Evolutionary conservation across 2,113 vertebrate species (phyloP).

Genomic region (Stegostoma tigrinum): DNA sequence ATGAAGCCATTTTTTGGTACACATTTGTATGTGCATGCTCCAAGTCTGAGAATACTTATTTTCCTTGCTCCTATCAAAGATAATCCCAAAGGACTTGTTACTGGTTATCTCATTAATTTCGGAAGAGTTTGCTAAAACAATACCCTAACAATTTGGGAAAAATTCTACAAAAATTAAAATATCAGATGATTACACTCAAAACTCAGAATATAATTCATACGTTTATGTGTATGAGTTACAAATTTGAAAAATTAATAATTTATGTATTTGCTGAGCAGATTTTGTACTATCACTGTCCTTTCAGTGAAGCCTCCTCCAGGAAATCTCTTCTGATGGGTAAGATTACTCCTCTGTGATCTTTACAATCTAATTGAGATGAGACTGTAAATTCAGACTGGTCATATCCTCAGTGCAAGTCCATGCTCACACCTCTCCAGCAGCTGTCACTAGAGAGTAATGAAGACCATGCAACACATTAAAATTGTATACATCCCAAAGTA

Average conservation of each 20-base stretch:
- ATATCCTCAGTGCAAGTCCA: not conserved
- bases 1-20: not conserved
- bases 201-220: not conserved
- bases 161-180: not conserved
- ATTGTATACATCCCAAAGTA: not conserved
- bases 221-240: not conserved
- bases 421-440: not conserved
- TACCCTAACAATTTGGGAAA: not conserved
- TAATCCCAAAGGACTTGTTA: too few species aligned
- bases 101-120: not conserved
- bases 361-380: not conserved
- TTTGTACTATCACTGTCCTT: not conserved
- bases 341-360: not conserved
- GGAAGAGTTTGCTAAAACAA: not conserved
- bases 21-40: not conserved
- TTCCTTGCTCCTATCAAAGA: not conserved
- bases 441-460: not conserved
- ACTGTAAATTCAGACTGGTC: not conserved
- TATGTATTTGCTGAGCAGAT: not conserved
- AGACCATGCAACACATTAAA: not conserved
- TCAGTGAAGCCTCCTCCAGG: not conserved
- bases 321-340: not conserved
- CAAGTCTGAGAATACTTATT: not conserved
- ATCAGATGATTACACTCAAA: not conserved
- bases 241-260: not conserved